Evolutionary conservation across 2,888 invertebrate species (phyloP), one percentile per base, ranked within the genome.

Genomic region (Biston stratarius): DNA sequence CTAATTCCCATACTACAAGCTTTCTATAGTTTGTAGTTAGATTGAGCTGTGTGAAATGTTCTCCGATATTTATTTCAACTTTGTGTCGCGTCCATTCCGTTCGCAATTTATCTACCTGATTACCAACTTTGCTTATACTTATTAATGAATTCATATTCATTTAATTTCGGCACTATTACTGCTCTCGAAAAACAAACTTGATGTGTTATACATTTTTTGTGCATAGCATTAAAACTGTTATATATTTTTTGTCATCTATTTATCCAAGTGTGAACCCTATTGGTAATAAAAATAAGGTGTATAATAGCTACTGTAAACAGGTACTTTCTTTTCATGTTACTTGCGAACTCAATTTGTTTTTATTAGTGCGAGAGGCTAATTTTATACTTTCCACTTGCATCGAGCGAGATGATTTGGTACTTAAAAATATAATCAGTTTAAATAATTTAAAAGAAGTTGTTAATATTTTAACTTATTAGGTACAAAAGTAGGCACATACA

Each of bases 261-360:
- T 44, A 44, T 7, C 42, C 15, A 44, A 40, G 34, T 57, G 15
- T 57, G 36, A 49, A 63, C 49, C 34, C 40, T 56, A 33, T 44
- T 14, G 14, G 34, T 14, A 57, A 57, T 57, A 10, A 63, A 40
- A 63, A 63, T 51, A 64, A 36, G 57, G 52, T 53, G n/a, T 47
- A 58, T 36, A 58, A 45, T 55, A 8, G 42, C 10, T 33, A 42
- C 52, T 40, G 60, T 48, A 53, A 42, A 49, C 36, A 51, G 15
- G 47, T 55, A 57, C 67, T 67, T 67, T 67, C 67, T n/a, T 61
- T 67, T 62, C 51, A 49, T 49, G 65, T 44, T 53, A 24, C 38
- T 48, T 10, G 49, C 56, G 61, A 52, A 58, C 66, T 67, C 58
- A 59, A 67, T 61, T 62, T 67, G 58, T 48, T 67, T 67, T 67